A percentile compares a stretch with the other conserved stretches of the same genome.
Evolutionary conservation across 1,140 invertebrate species (phyloP).

Genomic region (Lineus longissimus): DNA sequence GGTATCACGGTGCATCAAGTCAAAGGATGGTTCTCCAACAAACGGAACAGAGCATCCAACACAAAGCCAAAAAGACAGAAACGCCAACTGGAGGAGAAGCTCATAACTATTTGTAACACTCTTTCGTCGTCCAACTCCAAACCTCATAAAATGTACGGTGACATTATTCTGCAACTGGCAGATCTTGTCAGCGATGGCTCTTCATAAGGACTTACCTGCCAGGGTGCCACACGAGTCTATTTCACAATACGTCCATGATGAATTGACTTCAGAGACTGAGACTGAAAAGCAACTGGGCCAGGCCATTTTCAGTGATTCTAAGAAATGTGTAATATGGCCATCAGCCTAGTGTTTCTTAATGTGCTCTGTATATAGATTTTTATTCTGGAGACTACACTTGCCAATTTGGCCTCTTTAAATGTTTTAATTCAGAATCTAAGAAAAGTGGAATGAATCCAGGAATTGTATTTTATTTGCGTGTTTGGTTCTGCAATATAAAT

Average conservation of each 20-base stretch:
- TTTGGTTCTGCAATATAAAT: too few species aligned
- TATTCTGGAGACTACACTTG: slow-evolving; percentile 19
- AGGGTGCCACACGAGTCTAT: too few species aligned
- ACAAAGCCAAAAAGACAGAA: slow-evolving; percentile 45
- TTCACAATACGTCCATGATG: too few species aligned
- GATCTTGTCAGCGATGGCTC: slow-evolving; percentile 31
- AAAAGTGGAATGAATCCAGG: too few species aligned
- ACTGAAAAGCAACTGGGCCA: too few species aligned
- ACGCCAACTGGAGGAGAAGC: slow-evolving; percentile 30
- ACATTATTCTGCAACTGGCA: slow-evolving; percentile 33
- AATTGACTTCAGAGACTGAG: too few species aligned
- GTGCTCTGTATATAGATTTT: not conserved
- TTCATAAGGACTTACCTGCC: too few species aligned
- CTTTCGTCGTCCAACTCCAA: slow-evolving; percentile 13
- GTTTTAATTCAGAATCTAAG: too few species aligned
- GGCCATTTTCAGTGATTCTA: too few species aligned
- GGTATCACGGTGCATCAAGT: slow-evolving; percentile 39
- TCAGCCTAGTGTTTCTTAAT: not conserved
- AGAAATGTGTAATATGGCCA: too few species aligned
- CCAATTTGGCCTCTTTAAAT: too few species aligned
- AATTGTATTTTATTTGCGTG: too few species aligned
- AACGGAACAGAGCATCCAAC: slow-evolving; percentile 47
- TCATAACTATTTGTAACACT: slow-evolving; percentile 32
- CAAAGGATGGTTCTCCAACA: slow-evolving; percentile 51
- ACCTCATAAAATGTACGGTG: slow-evolving; percentile 27